Evolutionary conservation across 2,113 vertebrate genomes (phyloP), one percentile per base, ranked within the genome.

Genomic region (Dryoscopus gambensis): DNA sequence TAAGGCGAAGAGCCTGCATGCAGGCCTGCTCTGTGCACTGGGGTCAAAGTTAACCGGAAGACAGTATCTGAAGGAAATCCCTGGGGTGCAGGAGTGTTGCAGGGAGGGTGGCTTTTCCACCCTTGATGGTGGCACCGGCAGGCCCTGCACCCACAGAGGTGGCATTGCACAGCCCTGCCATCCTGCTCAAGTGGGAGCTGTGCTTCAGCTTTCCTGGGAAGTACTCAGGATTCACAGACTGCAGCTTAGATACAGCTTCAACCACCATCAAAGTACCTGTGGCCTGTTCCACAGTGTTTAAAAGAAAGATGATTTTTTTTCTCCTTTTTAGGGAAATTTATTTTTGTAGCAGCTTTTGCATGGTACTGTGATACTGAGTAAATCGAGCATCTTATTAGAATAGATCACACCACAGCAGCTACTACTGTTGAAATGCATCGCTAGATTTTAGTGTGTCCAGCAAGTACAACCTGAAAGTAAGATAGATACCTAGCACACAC

Each of bases 281-380:
- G 63, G 71, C 60, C 74, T 67, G 33, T 64, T 86, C 86, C 86
- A 67, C 65, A 68, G 70, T 11, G 7, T 37, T 37, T 35, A 70
- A 70, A 73, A 77, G 70, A 65, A 76, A 49, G 12, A 28, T 62
- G 31, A 52, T 35, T 71, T 77, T 83, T 91, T 73, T 67, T 7
- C 42, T 86, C 46, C 42, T 89, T 90, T 62, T 83, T 90, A 96
- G 91, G 91, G 74, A 87, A 84, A 64, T 91, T 94, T 95, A 80
- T 91, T 96, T 97, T 94, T 87, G 92, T 95, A 93, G 96, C 86
- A 91, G 96, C 94, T 96, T 95, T 97, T 97, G 98, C 98, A 97
- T 97, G 98, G 93, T 87, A 74, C 89, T 95, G 91, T 97, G 95
- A 90, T 93, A 78, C 56, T 69, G 77, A 96, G 80, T 90, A 94